phyloP scores from a whole-genome alignment of 2,113 vertebrate genomes.

The Larimichthys polyactis region DNA sequence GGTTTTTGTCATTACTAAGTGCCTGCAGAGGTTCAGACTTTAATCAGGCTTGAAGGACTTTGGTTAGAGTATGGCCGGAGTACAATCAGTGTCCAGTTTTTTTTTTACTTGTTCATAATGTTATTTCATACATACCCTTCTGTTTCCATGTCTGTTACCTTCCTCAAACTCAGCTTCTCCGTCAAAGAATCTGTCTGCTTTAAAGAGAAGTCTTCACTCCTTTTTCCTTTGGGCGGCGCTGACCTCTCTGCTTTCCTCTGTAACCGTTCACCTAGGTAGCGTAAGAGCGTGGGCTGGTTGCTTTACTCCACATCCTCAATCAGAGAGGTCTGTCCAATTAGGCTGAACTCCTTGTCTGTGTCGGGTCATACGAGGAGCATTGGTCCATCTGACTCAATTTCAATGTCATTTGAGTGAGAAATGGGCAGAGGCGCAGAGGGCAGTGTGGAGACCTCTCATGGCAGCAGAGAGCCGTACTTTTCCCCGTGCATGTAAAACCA shows the following conservation, averaged over 20 bases:
- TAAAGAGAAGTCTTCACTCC: constrained; percentile 34
- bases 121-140: neutral
- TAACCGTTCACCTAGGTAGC: constrained; percentile 34
- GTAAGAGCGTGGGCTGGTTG: constrained; percentile 32
- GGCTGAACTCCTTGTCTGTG: constrained; percentile 69
- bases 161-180: constrained; percentile 7
- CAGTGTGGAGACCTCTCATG: constrained; percentile 50
- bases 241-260: constrained; percentile 41
- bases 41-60: constrained; percentile 48
- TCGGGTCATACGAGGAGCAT: constrained; percentile 37
- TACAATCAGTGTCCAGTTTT: constrained; percentile 24
- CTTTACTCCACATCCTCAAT: constrained; percentile 49
- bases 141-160: constrained; percentile 7
- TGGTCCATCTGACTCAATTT: constrained; percentile 46
- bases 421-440: constrained; percentile 48
- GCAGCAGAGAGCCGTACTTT: constrained; percentile 44
- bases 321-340: constrained; percentile 75
- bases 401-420: constrained; percentile 56
- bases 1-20: constrained; percentile 45
- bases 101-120: neutral
- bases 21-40: constrained; percentile 37
- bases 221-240: constrained; percentile 24
- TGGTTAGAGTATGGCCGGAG: constrained; percentile 28
- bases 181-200: constrained; percentile 31
- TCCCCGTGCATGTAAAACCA: constrained; percentile 58